Evolutionary conservation across 2,888 invertebrate genomes (phyloP).

Genomic region (Pachymerium ferrugineum): DNA sequence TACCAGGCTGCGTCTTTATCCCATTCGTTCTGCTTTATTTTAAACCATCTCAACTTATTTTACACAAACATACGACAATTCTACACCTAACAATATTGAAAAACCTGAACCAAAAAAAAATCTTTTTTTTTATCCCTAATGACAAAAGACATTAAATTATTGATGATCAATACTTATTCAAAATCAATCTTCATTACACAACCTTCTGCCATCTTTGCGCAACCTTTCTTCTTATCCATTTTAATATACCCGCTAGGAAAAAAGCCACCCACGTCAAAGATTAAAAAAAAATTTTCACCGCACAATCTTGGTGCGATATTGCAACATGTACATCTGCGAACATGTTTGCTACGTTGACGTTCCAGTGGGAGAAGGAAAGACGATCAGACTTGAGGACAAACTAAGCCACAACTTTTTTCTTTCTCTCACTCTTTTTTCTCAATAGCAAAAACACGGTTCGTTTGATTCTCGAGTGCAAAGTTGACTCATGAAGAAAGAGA

Average conservation of each 20-base stretch:
- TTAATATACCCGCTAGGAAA: no score
- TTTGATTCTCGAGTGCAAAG: conserved; percentile 13
- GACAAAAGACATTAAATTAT: background rate
- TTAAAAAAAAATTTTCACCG: no score
- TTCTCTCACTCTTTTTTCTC: background rate
- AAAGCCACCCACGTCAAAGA: no score
- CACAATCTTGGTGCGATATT: no score
- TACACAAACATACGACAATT: background rate
- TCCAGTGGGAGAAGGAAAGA: background rate
- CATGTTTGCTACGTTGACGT: background rate
- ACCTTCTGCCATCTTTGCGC: no score
- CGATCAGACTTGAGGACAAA: background rate
- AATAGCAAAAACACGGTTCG: conserved; percentile 13
- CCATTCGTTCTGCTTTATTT: background rate
- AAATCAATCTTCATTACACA: no score
- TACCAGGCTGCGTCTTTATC: background rate
- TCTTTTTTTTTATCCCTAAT: background rate
- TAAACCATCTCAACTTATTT: background rate
- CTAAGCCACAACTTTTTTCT: background rate
- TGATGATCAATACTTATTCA: background rate
- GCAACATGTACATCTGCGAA: no score
- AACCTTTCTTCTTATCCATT: no score
- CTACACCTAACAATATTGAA: background rate
- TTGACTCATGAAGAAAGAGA: background rate
- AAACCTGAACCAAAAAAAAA: background rate